Evolutionary conservation across 2,113 vertebrate genomes (phyloP).

Genomic region (Strigops habroptila): DNA sequence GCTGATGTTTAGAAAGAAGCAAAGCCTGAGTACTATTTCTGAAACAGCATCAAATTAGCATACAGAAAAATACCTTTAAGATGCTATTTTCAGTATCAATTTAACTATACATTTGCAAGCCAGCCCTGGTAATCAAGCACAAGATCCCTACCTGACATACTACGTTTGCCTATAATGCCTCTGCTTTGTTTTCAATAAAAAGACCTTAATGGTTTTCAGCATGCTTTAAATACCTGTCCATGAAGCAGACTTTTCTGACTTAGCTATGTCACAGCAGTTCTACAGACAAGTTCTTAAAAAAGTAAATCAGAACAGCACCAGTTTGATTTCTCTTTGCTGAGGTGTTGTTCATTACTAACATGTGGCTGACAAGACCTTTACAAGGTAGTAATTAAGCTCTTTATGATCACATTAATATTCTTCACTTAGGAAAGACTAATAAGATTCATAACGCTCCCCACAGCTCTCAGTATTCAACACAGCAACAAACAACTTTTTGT

Average conservation of each 20-base stretch:
- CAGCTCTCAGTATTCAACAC: background rate
- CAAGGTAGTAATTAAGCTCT: background rate
- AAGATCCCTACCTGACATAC: background rate
- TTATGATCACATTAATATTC: background rate
- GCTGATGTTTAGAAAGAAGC: background rate
- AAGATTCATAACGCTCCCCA: background rate
- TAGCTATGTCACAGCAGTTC: background rate
- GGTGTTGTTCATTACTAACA: fast-evolving
- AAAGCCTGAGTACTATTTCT: background rate
- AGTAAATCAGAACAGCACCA: background rate
- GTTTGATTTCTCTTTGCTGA: background rate
- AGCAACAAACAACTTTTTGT: background rate
- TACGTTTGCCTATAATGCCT: background rate
- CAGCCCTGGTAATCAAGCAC: background rate
- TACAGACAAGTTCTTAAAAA: background rate
- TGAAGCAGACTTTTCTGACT: background rate
- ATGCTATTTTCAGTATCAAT: background rate
- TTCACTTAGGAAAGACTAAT: background rate
- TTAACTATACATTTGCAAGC: background rate
- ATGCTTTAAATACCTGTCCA: background rate
- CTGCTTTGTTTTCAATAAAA: background rate
- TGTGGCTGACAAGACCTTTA: background rate
- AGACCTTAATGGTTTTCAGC: background rate
- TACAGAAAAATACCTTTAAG: background rate
- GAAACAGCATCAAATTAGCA: background rate